Percentiles rank a stretch among this genome's conserved stretches.
Conservation (phyloP, 2,113 vertebrate species). For the Chaetops frenatus region DNA sequence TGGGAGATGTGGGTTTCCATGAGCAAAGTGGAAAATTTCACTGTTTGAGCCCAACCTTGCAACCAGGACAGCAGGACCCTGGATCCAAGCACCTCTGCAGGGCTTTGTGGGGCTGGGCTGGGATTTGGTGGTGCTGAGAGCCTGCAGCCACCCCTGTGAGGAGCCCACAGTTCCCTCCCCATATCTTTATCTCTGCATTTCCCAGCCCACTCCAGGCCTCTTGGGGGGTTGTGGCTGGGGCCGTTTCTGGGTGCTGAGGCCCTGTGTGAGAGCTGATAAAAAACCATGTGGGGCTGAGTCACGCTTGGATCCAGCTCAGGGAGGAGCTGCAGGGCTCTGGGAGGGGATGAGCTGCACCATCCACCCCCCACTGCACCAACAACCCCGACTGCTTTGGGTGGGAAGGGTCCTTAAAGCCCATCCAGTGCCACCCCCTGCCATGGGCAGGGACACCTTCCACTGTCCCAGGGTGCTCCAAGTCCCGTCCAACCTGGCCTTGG, state of each 20-base stretch:
- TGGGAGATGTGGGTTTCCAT: fast-evolving
- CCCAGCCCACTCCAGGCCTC: neutral
- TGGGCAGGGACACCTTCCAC: neutral
- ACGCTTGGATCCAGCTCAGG: neutral
- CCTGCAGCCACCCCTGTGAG: neutral
- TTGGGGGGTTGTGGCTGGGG: fast-evolving
- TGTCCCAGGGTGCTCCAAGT: neutral
- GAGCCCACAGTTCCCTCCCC: neutral
- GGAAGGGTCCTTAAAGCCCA: fast-evolving
- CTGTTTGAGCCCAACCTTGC: fast-evolving
- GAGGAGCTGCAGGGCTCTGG: neutral
- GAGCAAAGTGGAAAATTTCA: neutral
- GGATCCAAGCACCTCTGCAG: neutral
- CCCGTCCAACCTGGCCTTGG: neutral
- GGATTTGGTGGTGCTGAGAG: neutral
- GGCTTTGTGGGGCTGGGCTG: fast-evolving
- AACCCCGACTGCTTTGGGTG: neutral
- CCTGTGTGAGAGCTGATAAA: neutral
- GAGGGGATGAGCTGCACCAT: neutral
- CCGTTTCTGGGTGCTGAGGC: neutral
- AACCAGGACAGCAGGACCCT: fast-evolving
- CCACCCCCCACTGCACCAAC: fast-evolving
- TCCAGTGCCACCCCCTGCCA: neutral
- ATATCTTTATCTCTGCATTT: fast-evolving
- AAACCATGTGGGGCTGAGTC: neutral